These are phyloP conservation scores for Brachionichthys hirsutus DNA, from an alignment of 2,113 vertebrate species.

Conservation along the genomic window DNA sequence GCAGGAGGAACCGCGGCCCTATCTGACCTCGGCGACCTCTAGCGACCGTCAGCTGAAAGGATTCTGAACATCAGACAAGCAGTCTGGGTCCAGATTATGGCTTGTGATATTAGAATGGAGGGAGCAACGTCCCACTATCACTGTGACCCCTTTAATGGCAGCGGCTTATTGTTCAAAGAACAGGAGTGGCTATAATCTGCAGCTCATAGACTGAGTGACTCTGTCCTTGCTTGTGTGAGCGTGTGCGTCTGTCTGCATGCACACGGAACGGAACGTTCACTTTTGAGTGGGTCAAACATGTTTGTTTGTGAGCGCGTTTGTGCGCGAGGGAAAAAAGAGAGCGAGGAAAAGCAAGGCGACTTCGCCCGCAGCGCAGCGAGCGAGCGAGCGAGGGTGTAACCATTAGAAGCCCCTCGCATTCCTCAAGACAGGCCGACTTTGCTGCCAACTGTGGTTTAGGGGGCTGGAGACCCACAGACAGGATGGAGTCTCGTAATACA, in stretches of 20 bases:
- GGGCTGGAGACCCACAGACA: conserved; percentile 82
- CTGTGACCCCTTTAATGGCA: conserved; percentile 52
- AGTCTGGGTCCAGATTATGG: conserved; percentile 58
- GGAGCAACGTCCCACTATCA: conserved; percentile 56
- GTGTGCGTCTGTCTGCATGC: neutral
- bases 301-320: conserved; percentile 62
- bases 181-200: conserved; percentile 45
- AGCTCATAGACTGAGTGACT: conserved; percentile 51
- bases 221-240: conserved; percentile 18
- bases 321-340: conserved; percentile 33
- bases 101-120: conserved; percentile 51
- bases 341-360: conserved; percentile 57
- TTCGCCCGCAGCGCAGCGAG: conserved; percentile 54
- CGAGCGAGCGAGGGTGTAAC: conserved; percentile 68
- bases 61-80: conserved; percentile 51
- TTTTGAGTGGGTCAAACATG: conserved; percentile 36
- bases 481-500: conserved; percentile 82
- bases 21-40: conserved; percentile 47
- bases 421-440: conserved; percentile 74
- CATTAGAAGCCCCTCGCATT: conserved; percentile 76
- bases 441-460: conserved; percentile 81
- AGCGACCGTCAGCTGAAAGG: conserved; percentile 42
- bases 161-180: conserved; percentile 62
- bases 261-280: conserved; percentile 21
- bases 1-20: conserved; percentile 9